These are phyloP conservation scores for Cephus nigrinus DNA, from an alignment of 2,888 invertebrate genomes.

Conservation along the genomic window DNA sequence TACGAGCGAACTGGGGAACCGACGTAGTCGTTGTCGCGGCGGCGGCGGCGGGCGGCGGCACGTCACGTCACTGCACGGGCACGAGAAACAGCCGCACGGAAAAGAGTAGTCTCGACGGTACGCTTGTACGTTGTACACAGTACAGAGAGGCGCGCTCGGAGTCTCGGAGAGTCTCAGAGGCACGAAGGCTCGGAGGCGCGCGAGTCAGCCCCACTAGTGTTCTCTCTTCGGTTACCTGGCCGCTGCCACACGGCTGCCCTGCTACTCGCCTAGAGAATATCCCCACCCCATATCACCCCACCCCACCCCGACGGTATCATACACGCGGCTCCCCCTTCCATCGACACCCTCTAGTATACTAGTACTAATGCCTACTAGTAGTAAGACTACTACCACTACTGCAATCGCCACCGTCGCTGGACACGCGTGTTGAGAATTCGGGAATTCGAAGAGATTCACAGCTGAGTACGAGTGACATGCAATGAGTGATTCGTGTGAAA, in stretches of 20 bases:
- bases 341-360: constrained; percentile 22
- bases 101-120: neutral
- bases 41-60: constrained; percentile 3
- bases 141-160: constrained; percentile 12
- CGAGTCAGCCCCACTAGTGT: constrained; percentile 62
- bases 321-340: constrained; percentile 45
- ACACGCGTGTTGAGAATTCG: neutral
- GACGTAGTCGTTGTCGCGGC: neutral
- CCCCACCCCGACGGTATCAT: constrained; percentile 34
- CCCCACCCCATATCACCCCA: constrained; percentile 47
- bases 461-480: neutral
- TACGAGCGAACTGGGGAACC: constrained; percentile 19
- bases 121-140: constrained; percentile 18
- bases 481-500: neutral
- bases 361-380: neutral
- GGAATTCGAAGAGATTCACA: neutral
- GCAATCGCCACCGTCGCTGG: constrained; percentile 22
- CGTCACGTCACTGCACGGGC: constrained; percentile 24
- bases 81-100: neutral
- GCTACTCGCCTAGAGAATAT: constrained; percentile 54
- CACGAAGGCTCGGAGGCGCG: constrained; percentile 27
- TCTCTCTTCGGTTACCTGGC: constrained; percentile 60
- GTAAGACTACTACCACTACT: neutral
- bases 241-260: constrained; percentile 43
- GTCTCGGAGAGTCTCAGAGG: neutral